phyloP scores from a whole-genome alignment of 2,888 invertebrate species.

The Drosophila meridionalis region DNA sequence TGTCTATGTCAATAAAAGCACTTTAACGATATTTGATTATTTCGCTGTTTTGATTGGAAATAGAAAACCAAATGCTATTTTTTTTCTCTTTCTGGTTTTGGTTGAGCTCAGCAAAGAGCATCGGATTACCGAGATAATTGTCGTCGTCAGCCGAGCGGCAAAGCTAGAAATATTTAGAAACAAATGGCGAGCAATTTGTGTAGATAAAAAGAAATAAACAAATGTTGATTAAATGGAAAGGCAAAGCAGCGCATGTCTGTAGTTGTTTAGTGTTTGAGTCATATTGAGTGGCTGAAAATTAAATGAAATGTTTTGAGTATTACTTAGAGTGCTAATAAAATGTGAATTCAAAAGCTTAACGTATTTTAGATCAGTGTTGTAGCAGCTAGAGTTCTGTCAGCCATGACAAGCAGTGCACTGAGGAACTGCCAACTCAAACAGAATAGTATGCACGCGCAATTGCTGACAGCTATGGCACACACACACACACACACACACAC shows the following conservation, averaged over 20 bases:
- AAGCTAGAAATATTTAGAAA: slow-evolving; percentile 1
- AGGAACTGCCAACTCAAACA: slow-evolving; percentile 16
- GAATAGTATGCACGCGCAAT: background rate
- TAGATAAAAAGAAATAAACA: slow-evolving; percentile 2
- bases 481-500: slow-evolving; percentile 19
- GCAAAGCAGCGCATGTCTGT: background rate
- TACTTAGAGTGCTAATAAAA: background rate
- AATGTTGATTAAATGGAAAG: background rate
- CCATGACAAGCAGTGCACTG: slow-evolving; percentile 4
- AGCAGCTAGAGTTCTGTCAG: slow-evolving; percentile 2
- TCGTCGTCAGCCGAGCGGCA: slow-evolving; percentile 29
- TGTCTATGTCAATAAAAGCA: slow-evolving; percentile 58
- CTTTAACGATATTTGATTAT: slow-evolving; percentile 44
- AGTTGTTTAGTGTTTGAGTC: background rate
- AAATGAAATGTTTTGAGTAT: background rate
- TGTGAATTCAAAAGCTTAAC: background rate
- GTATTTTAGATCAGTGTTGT: background rate
- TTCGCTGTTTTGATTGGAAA: slow-evolving; percentile 41
- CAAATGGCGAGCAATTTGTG: background rate
- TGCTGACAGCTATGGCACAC: slow-evolving; percentile 21
- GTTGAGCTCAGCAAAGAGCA: slow-evolving; percentile 17
- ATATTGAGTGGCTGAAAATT: too few species aligned
- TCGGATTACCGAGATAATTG: slow-evolving; percentile 41
- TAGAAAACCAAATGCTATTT: background rate
- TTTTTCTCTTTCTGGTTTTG: background rate